phyloP scores from a whole-genome alignment of 2,113 vertebrate genomes.

The Thymallus thymallus region DNA sequence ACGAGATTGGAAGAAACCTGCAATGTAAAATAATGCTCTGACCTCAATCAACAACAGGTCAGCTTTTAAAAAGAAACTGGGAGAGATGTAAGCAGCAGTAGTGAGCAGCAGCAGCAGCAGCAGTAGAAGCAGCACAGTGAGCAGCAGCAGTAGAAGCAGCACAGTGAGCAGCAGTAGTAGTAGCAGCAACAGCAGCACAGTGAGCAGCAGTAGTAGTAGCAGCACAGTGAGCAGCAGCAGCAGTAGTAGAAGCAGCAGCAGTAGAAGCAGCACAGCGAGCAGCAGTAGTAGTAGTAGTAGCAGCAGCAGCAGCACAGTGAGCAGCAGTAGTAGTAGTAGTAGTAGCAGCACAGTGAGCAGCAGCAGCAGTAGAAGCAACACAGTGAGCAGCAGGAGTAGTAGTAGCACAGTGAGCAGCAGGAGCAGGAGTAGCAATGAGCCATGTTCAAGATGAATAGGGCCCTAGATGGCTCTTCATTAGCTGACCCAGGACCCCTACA shows the following conservation, averaged over 20 bases:
- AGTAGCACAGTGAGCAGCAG: constrained; percentile 20
- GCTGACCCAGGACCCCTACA: constrained; percentile 51
- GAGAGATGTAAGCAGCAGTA: constrained; percentile 65
- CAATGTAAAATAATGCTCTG: constrained; percentile 46
- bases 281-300: no score
- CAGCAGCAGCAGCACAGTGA: no score
- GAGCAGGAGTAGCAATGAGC: constrained; percentile 71
- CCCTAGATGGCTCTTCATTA: constrained; percentile 79
- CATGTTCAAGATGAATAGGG: constrained; percentile 79
- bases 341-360: no score
- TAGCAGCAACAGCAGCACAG: no score
- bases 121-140: no score
- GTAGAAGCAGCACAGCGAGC: no score
- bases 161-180: no score
- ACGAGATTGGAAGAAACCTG: constrained; percentile 42
- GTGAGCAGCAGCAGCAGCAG: constrained; percentile 9
- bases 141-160: no score
- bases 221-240: no score
- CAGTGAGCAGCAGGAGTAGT: constrained; percentile 45
- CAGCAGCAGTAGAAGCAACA: no score
- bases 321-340: no score
- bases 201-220: constrained; percentile 48
- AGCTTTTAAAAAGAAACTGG: constrained; percentile 32
- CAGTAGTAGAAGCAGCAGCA: no score
- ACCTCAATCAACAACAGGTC: constrained; percentile 42